Conservation (phyloP, 2,888 invertebrate species). For the Scelioninae gen. 2 region DNA sequence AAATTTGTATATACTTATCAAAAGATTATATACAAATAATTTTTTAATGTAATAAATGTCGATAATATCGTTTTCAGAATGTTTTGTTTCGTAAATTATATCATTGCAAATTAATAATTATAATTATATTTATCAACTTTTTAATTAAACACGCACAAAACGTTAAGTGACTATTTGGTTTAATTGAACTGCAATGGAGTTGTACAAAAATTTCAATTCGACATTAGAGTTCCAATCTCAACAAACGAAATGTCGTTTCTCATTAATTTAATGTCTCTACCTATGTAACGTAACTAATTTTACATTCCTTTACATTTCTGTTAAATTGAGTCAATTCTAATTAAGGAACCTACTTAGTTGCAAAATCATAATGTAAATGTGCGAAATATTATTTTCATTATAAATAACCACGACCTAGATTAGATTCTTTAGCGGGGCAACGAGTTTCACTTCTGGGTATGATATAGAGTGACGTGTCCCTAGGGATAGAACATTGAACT, state of each 20-base stretch:
- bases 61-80: no score
- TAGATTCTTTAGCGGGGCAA: constrained; percentile 30
- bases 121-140: no score
- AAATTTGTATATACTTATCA: no score
- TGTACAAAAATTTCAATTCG: neutral
- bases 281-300: neutral
- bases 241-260: neutral
- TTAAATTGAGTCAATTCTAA: constrained; percentile 20
- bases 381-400: constrained; percentile 30
- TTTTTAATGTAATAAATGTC: no score
- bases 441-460: constrained; percentile 34
- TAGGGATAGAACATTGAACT: constrained; percentile 44
- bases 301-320: neutral
- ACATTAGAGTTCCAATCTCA: neutral
- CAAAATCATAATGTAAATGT: constrained; percentile 26
- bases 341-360: constrained; percentile 6
- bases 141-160: no score
- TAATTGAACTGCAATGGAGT: neutral
- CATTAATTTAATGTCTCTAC: constrained; percentile 2
- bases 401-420: constrained; percentile 47
- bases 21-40: no score
- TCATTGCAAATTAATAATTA: no score
- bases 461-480: constrained; percentile 29
- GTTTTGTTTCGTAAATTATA: no score
- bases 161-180: no score